Conservation (phyloP, 2,113 vertebrate genomes). For the Bothrops jararaca region DNA sequence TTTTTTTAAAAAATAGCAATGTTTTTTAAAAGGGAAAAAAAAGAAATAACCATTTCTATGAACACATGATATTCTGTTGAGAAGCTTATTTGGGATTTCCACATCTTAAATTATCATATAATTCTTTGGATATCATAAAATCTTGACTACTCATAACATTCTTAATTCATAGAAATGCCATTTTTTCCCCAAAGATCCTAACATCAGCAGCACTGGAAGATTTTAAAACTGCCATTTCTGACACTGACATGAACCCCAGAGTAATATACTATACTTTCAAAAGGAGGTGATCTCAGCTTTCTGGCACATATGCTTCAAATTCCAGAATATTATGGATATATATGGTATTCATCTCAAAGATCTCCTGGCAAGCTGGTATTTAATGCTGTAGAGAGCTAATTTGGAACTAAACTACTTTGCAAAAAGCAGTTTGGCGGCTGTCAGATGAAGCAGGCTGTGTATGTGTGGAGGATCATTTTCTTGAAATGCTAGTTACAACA, state of each 20-base stretch:
- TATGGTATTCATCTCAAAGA: constrained; percentile 67
- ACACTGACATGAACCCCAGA: constrained; percentile 62
- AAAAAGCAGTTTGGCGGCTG: constrained; percentile 78
- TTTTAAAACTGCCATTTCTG: constrained; percentile 45
- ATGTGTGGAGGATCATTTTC: constrained; percentile 68
- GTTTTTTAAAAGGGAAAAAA: background rate
- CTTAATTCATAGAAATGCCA: constrained; percentile 17
- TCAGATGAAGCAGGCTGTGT: constrained; percentile 68
- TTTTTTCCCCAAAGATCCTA: constrained; percentile 55
- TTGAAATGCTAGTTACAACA: constrained; percentile 75
- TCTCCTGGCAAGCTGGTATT: constrained; percentile 80
- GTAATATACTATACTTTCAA: constrained; percentile 66
- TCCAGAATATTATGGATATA: constrained; percentile 71
- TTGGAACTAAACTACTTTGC: constrained; percentile 75
- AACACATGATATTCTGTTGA: background rate
- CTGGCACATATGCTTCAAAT: constrained; percentile 75
- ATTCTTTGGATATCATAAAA: background rate
- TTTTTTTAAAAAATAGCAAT: background rate
- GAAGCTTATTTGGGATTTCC: background rate
- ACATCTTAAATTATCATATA: background rate
- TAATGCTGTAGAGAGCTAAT: constrained; percentile 77
- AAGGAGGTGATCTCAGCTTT: constrained; percentile 66
- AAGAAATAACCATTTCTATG: background rate
- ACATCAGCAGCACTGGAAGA: constrained; percentile 54
- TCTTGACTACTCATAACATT: constrained; percentile 18